These are phyloP conservation scores for Chaetodon auriga DNA, from an alignment of 2,113 vertebrate species.

Conservation along the genomic window DNA sequence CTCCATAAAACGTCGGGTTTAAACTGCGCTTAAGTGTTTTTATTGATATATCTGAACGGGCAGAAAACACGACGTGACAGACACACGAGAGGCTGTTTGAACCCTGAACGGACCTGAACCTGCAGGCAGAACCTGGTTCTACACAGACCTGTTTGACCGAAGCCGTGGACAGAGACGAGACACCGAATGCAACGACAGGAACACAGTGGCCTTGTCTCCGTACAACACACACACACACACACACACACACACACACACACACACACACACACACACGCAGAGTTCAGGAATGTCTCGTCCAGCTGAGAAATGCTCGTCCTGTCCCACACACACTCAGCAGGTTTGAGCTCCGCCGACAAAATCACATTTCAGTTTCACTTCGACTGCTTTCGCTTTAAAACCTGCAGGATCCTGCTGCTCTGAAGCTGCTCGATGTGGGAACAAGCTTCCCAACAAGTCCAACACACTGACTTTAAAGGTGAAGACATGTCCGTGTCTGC, in stretches of 20 bases:
- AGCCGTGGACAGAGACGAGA: background rate
- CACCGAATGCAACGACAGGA: too few species aligned
- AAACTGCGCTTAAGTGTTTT: slow-evolving; percentile 29
- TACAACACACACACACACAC: slow-evolving; percentile 6
- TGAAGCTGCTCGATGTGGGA: too few species aligned
- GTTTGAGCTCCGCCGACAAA: slow-evolving; percentile 24
- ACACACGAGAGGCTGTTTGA: too few species aligned
- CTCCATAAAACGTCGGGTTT: background rate
- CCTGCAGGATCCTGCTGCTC: too few species aligned
- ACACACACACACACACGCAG: slow-evolving; percentile 13
- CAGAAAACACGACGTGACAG: background rate
- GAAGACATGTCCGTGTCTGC: too few species aligned
- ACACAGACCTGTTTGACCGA: background rate
- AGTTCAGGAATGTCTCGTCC: slow-evolving; percentile 60
- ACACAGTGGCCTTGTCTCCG: slow-evolving; percentile 38
- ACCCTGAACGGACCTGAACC: background rate
- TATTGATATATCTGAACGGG: slow-evolving; percentile 17
- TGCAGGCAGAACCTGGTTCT: background rate
- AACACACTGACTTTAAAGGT: too few species aligned
- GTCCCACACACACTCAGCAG: slow-evolving; percentile 38
- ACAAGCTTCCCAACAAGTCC: too few species aligned
- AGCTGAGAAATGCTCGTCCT: slow-evolving; percentile 43
- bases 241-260: background rate
- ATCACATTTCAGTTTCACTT: background rate
- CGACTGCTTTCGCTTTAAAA: too few species aligned